Conservation (phyloP, 2,113 vertebrate genomes). For the Dasyornis broadbenti region DNA sequence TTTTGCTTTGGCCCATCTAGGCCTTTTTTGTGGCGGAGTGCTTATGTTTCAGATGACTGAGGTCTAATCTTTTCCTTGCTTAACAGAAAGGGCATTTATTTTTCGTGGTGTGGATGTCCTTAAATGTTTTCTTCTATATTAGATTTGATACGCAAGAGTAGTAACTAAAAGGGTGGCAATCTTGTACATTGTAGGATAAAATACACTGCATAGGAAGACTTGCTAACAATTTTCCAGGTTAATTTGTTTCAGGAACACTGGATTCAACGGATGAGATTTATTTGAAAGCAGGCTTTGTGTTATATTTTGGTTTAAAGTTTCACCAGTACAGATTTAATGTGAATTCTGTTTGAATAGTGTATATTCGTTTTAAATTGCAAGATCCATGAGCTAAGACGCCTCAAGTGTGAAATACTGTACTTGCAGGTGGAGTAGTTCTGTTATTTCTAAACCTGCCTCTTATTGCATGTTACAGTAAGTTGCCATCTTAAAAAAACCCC, state of each 20-base stretch:
- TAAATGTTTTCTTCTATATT: neutral
- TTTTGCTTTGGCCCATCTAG: neutral
- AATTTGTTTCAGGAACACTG: neutral
- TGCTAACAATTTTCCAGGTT: neutral
- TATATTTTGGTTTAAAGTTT: neutral
- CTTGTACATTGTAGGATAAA: neutral
- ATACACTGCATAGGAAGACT: neutral
- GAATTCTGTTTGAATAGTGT: neutral
- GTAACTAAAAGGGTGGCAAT: neutral
- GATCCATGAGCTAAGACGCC: neutral
- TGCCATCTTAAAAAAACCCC: neutral
- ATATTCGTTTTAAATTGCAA: neutral
- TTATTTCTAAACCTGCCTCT: neutral
- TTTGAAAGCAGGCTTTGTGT: neutral
- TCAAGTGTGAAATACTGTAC: neutral
- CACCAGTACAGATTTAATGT: neutral
- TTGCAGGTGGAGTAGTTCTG: neutral
- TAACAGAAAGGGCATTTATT: neutral
- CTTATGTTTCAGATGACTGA: neutral
- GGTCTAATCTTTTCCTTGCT: neutral
- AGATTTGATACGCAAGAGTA: neutral
- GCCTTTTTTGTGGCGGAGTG: neutral
- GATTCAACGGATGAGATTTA: neutral
- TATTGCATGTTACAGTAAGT: neutral
- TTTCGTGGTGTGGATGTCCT: neutral